phyloP scores from a whole-genome alignment of 1,140 invertebrate species.

The Cotesia typhae region DNA sequence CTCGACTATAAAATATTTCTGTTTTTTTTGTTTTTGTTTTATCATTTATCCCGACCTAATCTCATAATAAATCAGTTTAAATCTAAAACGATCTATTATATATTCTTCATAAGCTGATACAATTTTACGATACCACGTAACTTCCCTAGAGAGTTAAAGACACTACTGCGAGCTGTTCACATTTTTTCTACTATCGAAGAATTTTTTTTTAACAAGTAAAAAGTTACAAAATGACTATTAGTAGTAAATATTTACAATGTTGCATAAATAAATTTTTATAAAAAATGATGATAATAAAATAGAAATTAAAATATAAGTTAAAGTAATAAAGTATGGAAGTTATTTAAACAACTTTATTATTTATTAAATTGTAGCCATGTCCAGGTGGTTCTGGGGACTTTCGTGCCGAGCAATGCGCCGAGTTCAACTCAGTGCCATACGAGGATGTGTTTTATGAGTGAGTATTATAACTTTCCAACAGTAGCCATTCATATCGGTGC shows the following conservation, averaged over 20 bases:
- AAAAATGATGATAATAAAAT: too few relatives aligned
- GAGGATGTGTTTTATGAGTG: slow-evolving; percentile 81
- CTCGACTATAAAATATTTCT: slow-evolving; percentile 27
- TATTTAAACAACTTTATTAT: slow-evolving; percentile 30
- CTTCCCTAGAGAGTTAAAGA: too few relatives aligned
- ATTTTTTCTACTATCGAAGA: neutral
- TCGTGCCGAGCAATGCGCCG: slow-evolving; percentile 84
- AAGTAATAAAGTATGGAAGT: neutral
- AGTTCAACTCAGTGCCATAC: slow-evolving; percentile 79
- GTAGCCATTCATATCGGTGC: slow-evolving; percentile 11
- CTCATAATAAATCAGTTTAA: too few relatives aligned
- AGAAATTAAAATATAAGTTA: neutral
- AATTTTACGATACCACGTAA: too few relatives aligned
- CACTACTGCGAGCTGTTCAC: too few relatives aligned
- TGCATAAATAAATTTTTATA: too few relatives aligned
- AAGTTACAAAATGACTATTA: too few relatives aligned
- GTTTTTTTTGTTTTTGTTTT: slow-evolving; percentile 1
- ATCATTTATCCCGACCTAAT: neutral
- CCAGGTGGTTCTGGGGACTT: slow-evolving; percentile 80
- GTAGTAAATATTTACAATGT: too few relatives aligned
- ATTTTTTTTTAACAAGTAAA: slow-evolving; percentile 15
- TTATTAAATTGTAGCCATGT: slow-evolving; percentile 72
- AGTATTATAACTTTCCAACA: slow-evolving; percentile 58
- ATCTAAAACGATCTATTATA: too few relatives aligned
- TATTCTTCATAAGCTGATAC: too few relatives aligned